Evolutionary conservation across 2,888 invertebrate genomes (phyloP), one percentile per base, ranked within the genome.

Genomic region (Melipona bicolor): DNA sequence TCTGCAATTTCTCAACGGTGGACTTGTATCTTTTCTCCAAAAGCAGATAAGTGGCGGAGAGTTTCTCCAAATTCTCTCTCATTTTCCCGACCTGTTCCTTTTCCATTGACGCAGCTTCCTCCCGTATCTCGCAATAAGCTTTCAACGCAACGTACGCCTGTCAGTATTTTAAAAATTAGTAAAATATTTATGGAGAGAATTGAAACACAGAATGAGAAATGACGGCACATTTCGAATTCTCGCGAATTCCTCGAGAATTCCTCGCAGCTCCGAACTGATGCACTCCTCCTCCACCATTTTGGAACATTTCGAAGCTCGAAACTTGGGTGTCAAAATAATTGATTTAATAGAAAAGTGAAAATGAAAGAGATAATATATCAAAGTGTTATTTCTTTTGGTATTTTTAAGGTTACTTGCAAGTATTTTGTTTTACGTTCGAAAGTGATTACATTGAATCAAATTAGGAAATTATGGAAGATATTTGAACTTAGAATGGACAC

Each of bases 101-200:
- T 2, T 89, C 84, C 4, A 68, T 49, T 17, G 67, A 32, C n/a
- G 78, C 5, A 0, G 59, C 36, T 1, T 76, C 79, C 13, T 76
- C 77, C 2, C 78, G 89, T 3, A 36, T 4, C 1, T 54, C 62
- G 5, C 67, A 68, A 9, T 78, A 87, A n/a, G 73, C 9, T 50
- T 77, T 54, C 27, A 88, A 49, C 9, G 68, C 74, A 0, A 81
- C 2, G 21, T 85, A 79, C 11, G 77, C 54, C 88, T 88, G 73
- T n/a, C 3, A 9, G 72, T 52, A 27, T 21, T 24, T 2, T 0
- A 1, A 3, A 11, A 50, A 50, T 50, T 61, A 9, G 1, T 17
- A 49, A 21, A 13, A 15, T 3, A 43, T 2, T 43, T 0, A 9
- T 0, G 11, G 43, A 43, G 11, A 43, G 43, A 3, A 15, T 3